Conservation (phyloP, 35 echinoderm and acorn worm genomes). For the Diadema setosum region DNA sequence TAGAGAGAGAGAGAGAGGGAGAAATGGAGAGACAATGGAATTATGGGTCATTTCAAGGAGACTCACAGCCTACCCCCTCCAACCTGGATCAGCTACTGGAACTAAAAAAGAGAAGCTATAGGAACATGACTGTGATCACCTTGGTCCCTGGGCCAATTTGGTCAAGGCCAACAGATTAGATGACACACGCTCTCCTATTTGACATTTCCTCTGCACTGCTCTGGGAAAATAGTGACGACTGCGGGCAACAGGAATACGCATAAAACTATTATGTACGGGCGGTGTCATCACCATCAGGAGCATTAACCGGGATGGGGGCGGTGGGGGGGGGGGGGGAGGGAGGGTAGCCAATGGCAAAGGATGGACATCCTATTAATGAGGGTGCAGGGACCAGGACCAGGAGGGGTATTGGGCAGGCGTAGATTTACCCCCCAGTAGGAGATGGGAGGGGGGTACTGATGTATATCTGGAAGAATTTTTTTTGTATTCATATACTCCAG, state of each 20-base stretch:
- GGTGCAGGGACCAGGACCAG: not conserved
- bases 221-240: slow-evolving; percentile 20
- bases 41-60: too few relatives aligned
- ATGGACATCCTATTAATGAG: not conserved
- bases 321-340: not conserved
- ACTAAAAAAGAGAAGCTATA: not conserved
- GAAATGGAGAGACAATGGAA: too few relatives aligned
- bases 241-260: slow-evolving; percentile 19
- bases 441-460: too few relatives aligned
- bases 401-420: too few relatives aligned
- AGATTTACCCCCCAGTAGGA: too few relatives aligned
- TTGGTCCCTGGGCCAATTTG: slow-evolving; percentile 22
- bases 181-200: slow-evolving; percentile 24
- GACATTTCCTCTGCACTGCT: slow-evolving; percentile 19
- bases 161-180: slow-evolving; percentile 21
- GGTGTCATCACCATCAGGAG: not conserved
- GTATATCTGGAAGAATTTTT: too few relatives aligned
- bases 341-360: not conserved
- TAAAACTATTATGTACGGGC: slow-evolving; percentile 12
- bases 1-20: too few relatives aligned
- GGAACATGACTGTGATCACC: not conserved
- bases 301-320: not conserved
- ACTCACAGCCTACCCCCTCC: too few relatives aligned
- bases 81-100: too few relatives aligned
- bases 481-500: too few relatives aligned